Percentiles rank a stretch among this genome's conserved stretches.
Evolutionary conservation across 2,888 invertebrate species (phyloP).

Genomic region (Neoascia interrupta): DNA sequence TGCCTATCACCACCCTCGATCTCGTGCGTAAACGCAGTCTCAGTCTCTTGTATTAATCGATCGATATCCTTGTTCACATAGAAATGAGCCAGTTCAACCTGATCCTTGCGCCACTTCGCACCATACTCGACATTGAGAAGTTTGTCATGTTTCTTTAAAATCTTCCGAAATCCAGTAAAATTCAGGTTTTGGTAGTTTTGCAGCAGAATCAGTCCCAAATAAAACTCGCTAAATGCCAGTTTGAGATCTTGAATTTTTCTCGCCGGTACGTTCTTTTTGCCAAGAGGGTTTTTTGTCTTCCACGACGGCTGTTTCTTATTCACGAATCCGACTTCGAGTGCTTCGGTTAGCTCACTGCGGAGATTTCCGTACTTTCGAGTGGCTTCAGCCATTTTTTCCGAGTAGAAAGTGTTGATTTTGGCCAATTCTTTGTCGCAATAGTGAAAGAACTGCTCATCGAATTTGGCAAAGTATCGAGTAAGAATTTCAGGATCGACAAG

Average conservation of each 20-base stretch:
- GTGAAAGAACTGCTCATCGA: conserved; percentile 92
- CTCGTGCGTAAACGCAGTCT: conserved; percentile 85
- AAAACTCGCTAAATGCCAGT: conserved; percentile 94
- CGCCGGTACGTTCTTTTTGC: conserved; percentile 81
- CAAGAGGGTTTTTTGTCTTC: conserved; percentile 78
- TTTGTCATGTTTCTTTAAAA: conserved; percentile 94
- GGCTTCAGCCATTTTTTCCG: conserved; percentile 94
- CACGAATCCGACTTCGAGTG: conserved; percentile 78
- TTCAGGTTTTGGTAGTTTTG: conserved; percentile 95
- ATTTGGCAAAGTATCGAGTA: conserved; percentile 87
- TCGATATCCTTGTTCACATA: conserved; percentile 92
- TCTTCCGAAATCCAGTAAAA: conserved; percentile 94
- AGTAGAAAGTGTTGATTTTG: conserved; percentile 94
- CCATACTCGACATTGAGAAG: conserved; percentile 85
- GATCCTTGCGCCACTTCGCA: conserved; percentile 88
- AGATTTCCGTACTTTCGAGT: conserved; percentile 88
- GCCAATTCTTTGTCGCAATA: conserved; percentile 91
- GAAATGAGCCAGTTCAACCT: conserved; percentile 91
- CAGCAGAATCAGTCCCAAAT: conserved; percentile 89
- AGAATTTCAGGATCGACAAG: conserved; percentile 85
- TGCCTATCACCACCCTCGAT: conserved; percentile 90
- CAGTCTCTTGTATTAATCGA: conserved; percentile 89
- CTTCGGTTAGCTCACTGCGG: conserved; percentile 85
- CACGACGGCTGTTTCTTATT: conserved; percentile 77
- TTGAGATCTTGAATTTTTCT: conserved; percentile 90